These are phyloP conservation scores for Pelochelys cantorii DNA, from an alignment of 2,797 vertebrate species.

Conservation along the genomic window DNA sequence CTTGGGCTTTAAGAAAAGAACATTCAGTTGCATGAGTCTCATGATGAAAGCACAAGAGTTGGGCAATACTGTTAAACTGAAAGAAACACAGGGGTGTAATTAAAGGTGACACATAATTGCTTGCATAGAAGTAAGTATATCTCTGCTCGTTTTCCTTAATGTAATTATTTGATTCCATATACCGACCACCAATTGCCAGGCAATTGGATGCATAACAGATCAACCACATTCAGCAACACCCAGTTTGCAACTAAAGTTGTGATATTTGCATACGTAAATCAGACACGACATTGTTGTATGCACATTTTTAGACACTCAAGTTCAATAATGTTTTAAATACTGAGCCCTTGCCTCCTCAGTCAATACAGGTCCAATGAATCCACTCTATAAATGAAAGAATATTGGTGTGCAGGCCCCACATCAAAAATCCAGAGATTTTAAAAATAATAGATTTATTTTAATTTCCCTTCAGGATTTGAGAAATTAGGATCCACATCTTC, in stretches of 20 bases:
- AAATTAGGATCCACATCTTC: neutral
- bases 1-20: neutral
- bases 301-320: neutral
- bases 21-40: neutral
- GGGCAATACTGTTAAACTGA: neutral
- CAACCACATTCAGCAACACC: neutral
- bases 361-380: neutral
- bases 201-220: neutral
- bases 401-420: too few species aligned
- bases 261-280: neutral
- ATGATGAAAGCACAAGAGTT: neutral
- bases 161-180: neutral
- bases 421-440: neutral
- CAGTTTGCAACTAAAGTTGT: neutral
- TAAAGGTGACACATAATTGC: neutral
- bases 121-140: neutral
- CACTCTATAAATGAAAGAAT: neutral
- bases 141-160: neutral
- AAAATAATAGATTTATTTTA: neutral
- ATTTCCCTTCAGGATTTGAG: neutral
- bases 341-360: neutral
- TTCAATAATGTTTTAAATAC: neutral
- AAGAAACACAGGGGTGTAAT: neutral
- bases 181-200: neutral
- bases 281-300: neutral